Base-by-base conservation (phyloP, 1,140 invertebrate genomes). In the Lanistes nyassanus region DNA sequence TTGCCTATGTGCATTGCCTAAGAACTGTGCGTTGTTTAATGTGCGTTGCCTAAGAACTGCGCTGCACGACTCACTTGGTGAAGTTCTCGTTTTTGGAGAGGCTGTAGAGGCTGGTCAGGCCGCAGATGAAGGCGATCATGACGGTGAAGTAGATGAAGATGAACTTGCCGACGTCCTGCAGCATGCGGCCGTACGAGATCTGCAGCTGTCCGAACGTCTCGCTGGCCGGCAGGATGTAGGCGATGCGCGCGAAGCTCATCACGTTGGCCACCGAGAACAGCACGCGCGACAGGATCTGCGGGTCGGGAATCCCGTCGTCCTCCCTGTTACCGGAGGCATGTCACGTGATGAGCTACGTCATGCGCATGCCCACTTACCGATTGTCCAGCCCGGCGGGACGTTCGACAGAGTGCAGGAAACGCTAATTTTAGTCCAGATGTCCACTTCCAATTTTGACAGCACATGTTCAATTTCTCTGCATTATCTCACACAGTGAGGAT, bases 91-190 rank as follows among this genome's bases (percentile, higher is more conserved):
- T 80, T 6, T 72, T 34, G 34, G 74, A 66, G 23, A 81, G 66
- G 31, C 81, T 81, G 79, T 85, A 84, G 19, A 86, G 80, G 47
- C 81, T 84, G 53, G 84, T 85, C 19, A 86, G 76, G 92, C 95
- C 95, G 86, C 95, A 96, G 64, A 94, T 95, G 89, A 96, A 97
- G 51, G 95, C 95, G 84, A 96, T 96, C 31, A 97, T 88, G 31
- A 97, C 95, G 78, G 97, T 90, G 80, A 94, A 94, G 83, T 96
- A 97, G 83, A 97, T 95, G 87, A 96, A 95, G 91, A 97, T 96
- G 90, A 97, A 97, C 87, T 97, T 97, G 76, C 97, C 93, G 80
- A 97, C 97, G 84, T 97, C 95, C 85, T 96, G 94, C 70, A 97
- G 95, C 95, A 97, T 97, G 83, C 95, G 91, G 71, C 95, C 95